Evolutionary conservation across 1,140 invertebrate species (phyloP), one percentile per base, ranked within the genome.

Genomic region (Caenorhabditis remanei): DNA sequence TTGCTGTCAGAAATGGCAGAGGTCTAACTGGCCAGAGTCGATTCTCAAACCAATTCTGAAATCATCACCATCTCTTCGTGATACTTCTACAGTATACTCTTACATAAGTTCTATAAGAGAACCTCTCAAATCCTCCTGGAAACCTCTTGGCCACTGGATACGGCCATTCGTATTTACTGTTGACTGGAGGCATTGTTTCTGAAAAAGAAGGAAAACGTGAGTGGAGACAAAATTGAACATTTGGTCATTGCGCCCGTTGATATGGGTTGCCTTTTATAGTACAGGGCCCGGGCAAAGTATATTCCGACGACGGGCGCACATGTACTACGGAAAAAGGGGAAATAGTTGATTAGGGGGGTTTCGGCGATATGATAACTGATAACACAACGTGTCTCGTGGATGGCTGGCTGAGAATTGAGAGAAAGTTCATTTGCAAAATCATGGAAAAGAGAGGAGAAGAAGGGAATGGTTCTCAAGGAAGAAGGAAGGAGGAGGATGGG

Each of bases 11-110:
- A 48, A 90, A 90, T 40, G 67, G 40, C 19, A 87, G 50, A 13
- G 89, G 89, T 43, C 86, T 84, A 14, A 90, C 63, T 9, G 89
- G 89, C 83, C 90, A 91, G 3, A 91, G 83, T 19, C 87, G 84
- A 46, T 91, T 91, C 48, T 91, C 90, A 11, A 91, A 24, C 16
- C 41, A 53, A 82, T 90, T 91, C 90, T 91, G 61, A 67, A 91
- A 43, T 0, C 6, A 16, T 58, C 8, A 0, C 2, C 16, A 58
- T 58, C 56, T n/a, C 8, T 4, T n/a, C 2, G 2, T n/a, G 14
- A 58, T 21, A 21, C 56, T 21, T 58, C n/a, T 13, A 40, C 24
- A 46, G 0, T 32, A 32, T 32, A 32, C 32, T 32, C 50, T 85
- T 85, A 85, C 83, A 85, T 85, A 85, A n/a, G 83, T 85, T 48